Percentiles rank a stretch among this genome's conserved stretches.
Evolutionary conservation across 1,140 invertebrate species (phyloP).

Genomic region (Fopius arisanus): DNA sequence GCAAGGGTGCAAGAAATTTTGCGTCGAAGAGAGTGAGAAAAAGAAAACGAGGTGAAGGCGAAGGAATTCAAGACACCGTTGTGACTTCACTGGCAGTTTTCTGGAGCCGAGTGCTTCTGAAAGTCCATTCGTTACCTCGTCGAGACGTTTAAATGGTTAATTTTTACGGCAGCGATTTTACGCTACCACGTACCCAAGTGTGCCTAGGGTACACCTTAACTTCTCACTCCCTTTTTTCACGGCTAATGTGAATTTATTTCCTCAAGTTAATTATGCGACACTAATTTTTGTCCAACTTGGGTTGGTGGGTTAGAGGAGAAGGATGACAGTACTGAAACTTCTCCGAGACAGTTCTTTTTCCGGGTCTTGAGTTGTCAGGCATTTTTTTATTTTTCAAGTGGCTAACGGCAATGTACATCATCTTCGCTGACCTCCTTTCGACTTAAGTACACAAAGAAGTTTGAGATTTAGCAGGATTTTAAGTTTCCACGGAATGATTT

Average conservation of each 20-base stretch:
- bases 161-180: constrained; percentile 56
- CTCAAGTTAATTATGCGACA: constrained; percentile 60
- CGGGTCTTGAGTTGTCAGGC: neutral
- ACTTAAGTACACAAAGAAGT: too few relatives aligned
- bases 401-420: neutral
- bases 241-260: constrained; percentile 61
- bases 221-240: constrained; percentile 19
- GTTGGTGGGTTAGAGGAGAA: constrained; percentile 46
- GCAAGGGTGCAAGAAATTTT: neutral
- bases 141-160: constrained; percentile 54
- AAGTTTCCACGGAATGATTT: too few relatives aligned
- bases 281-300: constrained; percentile 59
- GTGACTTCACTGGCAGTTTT: neutral
- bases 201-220: neutral
- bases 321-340: neutral
- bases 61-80: neutral
- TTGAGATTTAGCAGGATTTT: too few relatives aligned
- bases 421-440: neutral
- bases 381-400: neutral
- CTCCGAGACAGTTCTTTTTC: constrained; percentile 16
- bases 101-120: constrained; percentile 42
- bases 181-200: constrained; percentile 13
- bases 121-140: constrained; percentile 52
- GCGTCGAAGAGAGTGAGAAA: neutral
- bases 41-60: neutral